A percentile compares a stretch with the other conserved stretches of the same genome.
phyloP scores from a whole-genome alignment of 1,140 invertebrate genomes.

The Drosophila bocqueti region DNA sequence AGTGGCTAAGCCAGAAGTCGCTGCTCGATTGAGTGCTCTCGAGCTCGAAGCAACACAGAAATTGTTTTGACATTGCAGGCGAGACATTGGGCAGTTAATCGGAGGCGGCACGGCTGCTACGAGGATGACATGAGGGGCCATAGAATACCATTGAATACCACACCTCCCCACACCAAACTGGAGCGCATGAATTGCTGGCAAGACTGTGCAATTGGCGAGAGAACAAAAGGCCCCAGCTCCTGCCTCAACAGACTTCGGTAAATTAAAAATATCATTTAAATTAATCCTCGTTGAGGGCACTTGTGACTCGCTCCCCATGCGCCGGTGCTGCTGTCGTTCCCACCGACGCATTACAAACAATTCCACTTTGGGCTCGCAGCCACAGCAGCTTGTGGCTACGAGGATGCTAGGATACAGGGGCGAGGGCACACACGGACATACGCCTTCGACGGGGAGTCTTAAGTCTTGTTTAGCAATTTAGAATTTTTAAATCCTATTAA shows the following conservation, averaged over 20 bases:
- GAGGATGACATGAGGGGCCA: background rate
- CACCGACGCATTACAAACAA: conserved; percentile 78
- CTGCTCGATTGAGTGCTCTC: conserved; percentile 44
- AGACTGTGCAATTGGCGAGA: conserved; percentile 28
- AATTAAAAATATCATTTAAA: conserved; percentile 77
- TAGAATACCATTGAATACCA: background rate
- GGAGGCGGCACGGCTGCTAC: background rate
- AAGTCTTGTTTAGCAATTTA: conserved; percentile 75
- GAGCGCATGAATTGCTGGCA: conserved; percentile 31
- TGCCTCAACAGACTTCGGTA: conserved; percentile 28
- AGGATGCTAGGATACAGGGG: conserved; percentile 12
- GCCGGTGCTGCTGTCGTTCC: conserved; percentile 32
- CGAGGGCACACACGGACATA: conserved; percentile 9
- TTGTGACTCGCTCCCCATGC: conserved; percentile 14
- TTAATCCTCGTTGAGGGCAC: conserved; percentile 61
- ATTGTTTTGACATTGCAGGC: conserved; percentile 19
- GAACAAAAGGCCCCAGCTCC: conserved; percentile 28
- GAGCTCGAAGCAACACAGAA: conserved; percentile 25
- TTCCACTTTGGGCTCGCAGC: conserved; percentile 74
- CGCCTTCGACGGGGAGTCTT: conserved; percentile 39
- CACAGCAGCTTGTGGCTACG: conserved; percentile 73
- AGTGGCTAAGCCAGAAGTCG: conserved; percentile 25
- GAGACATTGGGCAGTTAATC: conserved; percentile 32
- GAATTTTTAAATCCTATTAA: conserved; percentile 79
- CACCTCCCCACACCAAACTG: background rate